A percentile compares a stretch with the other conserved stretches of the same genome.
These are phyloP conservation scores for Paramisgurnus dabryanus DNA, from an alignment of 2,113 vertebrate genomes.

Conservation along the genomic window DNA sequence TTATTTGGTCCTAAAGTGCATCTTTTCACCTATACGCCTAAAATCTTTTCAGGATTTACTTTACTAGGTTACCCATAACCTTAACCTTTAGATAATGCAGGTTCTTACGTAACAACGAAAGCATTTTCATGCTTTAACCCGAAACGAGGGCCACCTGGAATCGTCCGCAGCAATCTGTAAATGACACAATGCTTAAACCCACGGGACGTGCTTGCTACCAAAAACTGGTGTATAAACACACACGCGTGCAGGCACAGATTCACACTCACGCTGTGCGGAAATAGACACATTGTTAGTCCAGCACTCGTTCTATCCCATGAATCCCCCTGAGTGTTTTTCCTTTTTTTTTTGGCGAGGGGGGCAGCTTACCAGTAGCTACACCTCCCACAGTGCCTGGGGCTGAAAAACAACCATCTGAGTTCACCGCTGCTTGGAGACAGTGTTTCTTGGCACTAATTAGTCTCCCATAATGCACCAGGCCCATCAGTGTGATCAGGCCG, in stretches of 20 bases:
- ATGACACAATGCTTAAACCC: slow-evolving; percentile 9
- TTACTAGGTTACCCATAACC: too few relatives aligned
- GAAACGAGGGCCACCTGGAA: slow-evolving; percentile 17
- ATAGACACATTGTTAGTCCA: slow-evolving; percentile 58
- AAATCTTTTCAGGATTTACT: too few relatives aligned
- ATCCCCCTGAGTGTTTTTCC: slow-evolving; percentile 49
- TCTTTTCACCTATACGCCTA: too few relatives aligned
- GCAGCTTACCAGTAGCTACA: slow-evolving; percentile 70
- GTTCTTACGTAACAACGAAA: background rate
- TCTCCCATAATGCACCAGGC: slow-evolving; percentile 61
- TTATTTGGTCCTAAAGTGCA: too few relatives aligned
- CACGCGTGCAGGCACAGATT: slow-evolving; percentile 34
- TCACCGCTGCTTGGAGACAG: slow-evolving; percentile 55
- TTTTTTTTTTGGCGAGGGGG: slow-evolving; percentile 57
- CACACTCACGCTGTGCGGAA: slow-evolving; percentile 46
- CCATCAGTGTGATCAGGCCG: slow-evolving; percentile 40
- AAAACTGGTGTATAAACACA: slow-evolving; percentile 42
- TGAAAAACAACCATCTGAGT: slow-evolving; percentile 61
- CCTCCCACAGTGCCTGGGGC: slow-evolving; percentile 66
- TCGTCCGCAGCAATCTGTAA: slow-evolving; percentile 10
- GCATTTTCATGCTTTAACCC: background rate
- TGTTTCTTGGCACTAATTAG: slow-evolving; percentile 60
- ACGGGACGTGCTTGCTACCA: slow-evolving; percentile 22
- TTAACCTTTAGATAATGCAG: background rate
- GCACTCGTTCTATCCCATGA: slow-evolving; percentile 57